Evolutionary conservation across 2,888 invertebrate species (phyloP).

Genomic region (Caenorhabditis imperialis): DNA sequence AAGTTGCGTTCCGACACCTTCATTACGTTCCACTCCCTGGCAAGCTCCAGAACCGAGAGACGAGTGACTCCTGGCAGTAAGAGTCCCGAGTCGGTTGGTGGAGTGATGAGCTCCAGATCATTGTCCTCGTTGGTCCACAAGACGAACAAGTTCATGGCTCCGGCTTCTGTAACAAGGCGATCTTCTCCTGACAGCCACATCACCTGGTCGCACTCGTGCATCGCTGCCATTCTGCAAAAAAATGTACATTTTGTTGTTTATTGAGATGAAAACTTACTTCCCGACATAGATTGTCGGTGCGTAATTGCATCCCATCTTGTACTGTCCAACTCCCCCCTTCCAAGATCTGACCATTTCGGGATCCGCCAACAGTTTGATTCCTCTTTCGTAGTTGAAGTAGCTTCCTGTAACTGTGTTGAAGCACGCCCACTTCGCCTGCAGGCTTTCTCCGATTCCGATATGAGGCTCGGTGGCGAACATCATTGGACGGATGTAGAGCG

Average conservation of each 20-base stretch:
- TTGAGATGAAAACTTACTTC: conserved; percentile 81
- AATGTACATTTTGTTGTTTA: background rate
- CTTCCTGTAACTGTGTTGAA: conserved; percentile 92
- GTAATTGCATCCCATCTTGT: conserved; percentile 89
- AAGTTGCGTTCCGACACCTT: conserved; percentile 85
- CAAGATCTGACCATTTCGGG: conserved; percentile 86
- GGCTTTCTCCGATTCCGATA: conserved; percentile 82
- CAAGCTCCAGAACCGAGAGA: conserved; percentile 87
- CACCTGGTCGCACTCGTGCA: conserved; percentile 85
- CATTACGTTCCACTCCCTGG: conserved; percentile 88
- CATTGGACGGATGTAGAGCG: conserved; percentile 95
- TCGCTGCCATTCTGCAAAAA: conserved; percentile 28
- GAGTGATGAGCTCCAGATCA: conserved; percentile 93
- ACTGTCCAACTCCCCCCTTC: conserved; percentile 92
- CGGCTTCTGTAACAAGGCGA: conserved; percentile 95
- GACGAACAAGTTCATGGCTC: conserved; percentile 97
- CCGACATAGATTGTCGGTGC: conserved; percentile 80
- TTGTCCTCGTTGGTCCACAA: conserved; percentile 87
- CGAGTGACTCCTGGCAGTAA: conserved; percentile 95
- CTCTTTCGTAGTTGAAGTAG: conserved; percentile 83
- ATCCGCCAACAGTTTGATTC: conserved; percentile 90
- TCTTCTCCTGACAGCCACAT: conserved; percentile 95
- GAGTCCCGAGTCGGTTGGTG: conserved; percentile 88
- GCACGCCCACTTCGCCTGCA: conserved; percentile 89
- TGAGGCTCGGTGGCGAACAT: conserved; percentile 94